Evolutionary conservation across 2,797 vertebrate genomes (phyloP), one percentile per base, ranked within the genome.

Genomic region (Sphenodon punctatus): DNA sequence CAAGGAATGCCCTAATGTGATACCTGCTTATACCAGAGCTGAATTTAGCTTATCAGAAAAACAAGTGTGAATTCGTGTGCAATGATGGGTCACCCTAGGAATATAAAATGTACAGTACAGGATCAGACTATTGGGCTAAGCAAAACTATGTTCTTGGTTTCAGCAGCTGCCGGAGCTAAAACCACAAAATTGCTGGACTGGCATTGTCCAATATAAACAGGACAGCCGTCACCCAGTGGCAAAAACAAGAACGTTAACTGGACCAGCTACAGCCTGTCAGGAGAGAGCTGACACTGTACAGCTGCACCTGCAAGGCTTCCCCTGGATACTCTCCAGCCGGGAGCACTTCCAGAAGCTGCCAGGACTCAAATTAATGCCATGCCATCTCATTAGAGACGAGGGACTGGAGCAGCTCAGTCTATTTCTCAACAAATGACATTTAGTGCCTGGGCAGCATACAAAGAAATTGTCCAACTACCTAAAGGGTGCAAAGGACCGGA

Each of bases 341-440:
- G n/a, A n/a, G 17, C 34, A 84, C 51, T 90, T 84, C 22, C 67
- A 88, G 74, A 84, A 88, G 82, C 0, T 74, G 74, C 2, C 63
- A 89, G 68, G 11, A 58, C 11, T 86, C 77, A 80, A 89, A 86
- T 67, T 60, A 88, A n/a, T n/a, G n/a, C n/a, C n/a, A 78, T 19
- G 15, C 27, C n/a, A 68, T 39, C 59, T 49, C 19, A 75, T 56
- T 80, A 85, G 46, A 84, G 89, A 69, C 2, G 12, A 83, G 72
- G 4, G 20, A 77, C n/a, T 85, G 38, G 58, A 53, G 45, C n/a
- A 55, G 39, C 23, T 45, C 64, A 64, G 83, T 72, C 56, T 87
- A 69, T 66, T 85, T 78, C 80, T 56, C 6, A 9, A 67, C 71
- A 73, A 74, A 70, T 51, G 0, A 64, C 7, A 22, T 53, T 71